Conservation (phyloP, 92 coral and sea anemone species). For the Parazoanthus atlanticus region DNA sequence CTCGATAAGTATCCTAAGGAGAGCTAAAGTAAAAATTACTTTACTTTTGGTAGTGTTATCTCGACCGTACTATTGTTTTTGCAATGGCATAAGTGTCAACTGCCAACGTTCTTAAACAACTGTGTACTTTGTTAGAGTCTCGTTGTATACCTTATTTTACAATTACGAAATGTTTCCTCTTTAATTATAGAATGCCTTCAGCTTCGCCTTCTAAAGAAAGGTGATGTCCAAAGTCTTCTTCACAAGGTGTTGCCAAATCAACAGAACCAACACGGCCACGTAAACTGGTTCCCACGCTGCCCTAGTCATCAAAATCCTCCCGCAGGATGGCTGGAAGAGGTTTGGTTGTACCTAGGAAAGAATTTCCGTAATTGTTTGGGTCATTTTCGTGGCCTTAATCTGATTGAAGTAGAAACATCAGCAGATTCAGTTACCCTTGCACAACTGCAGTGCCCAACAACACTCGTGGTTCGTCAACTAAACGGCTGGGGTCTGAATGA, state of each 20-base stretch:
- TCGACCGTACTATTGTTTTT: too few relatives aligned
- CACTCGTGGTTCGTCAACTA: slow-evolving; percentile 44
- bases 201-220: slow-evolving; percentile 60
- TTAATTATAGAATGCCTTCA: slow-evolving; percentile 58
- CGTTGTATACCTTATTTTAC: too few relatives aligned
- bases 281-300: slow-evolving; percentile 65
- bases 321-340: slow-evolving; percentile 66
- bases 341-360: slow-evolving; percentile 76
- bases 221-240: slow-evolving; percentile 55
- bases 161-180: background rate
- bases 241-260: slow-evolving; percentile 58
- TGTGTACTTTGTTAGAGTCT: too few relatives aligned
- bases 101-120: too few relatives aligned
- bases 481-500: slow-evolving; percentile 41
- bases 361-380: slow-evolving; percentile 54
- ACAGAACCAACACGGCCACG: slow-evolving; percentile 50
- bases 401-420: slow-evolving; percentile 61
- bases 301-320: slow-evolving; percentile 60
- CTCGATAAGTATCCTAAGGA: too few relatives aligned
- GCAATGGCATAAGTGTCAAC: too few relatives aligned
- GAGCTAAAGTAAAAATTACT: too few relatives aligned
- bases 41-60: too few relatives aligned
- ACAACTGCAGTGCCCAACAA: slow-evolving; percentile 57
- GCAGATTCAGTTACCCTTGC: slow-evolving; percentile 36
- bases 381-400: slow-evolving; percentile 60